Evolutionary conservation across 2,113 vertebrate genomes (phyloP).

Genomic region (Zosterops japonicus): DNA sequence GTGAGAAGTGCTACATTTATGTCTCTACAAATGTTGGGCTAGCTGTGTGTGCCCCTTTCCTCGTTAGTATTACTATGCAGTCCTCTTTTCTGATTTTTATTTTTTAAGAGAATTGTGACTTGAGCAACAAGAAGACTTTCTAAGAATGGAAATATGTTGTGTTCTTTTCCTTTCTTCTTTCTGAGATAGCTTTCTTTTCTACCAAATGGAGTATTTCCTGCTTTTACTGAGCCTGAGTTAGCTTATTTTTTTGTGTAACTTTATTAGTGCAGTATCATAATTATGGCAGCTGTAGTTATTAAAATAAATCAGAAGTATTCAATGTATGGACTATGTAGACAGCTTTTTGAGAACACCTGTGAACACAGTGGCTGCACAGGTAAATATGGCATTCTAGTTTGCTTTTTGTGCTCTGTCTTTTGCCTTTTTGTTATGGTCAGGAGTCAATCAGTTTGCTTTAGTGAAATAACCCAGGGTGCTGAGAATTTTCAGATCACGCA

Average conservation of each 20-base stretch:
- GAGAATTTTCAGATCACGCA: background rate
- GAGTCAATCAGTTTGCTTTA: background rate
- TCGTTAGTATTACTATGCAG: background rate
- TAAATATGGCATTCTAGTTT: background rate
- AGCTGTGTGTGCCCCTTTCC: background rate
- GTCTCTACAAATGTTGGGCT: background rate
- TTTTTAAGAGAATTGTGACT: background rate
- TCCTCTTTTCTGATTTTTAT: background rate
- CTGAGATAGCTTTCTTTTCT: background rate
- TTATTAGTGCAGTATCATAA: background rate
- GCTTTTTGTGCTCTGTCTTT: background rate
- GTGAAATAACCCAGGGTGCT: background rate
- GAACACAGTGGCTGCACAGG: background rate
- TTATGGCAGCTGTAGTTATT: background rate
- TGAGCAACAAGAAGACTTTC: background rate
- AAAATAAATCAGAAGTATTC: background rate
- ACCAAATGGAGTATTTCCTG: background rate
- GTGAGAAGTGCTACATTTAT: background rate
- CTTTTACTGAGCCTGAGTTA: background rate
- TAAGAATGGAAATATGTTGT: background rate
- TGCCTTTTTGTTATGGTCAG: background rate
- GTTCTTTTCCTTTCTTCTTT: background rate
- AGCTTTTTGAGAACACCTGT: background rate
- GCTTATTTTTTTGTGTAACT: background rate
- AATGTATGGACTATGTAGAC: background rate